Evolutionary conservation across 2,888 invertebrate genomes (phyloP).

Genomic region (Acanthosoma haemorrhoidale): DNA sequence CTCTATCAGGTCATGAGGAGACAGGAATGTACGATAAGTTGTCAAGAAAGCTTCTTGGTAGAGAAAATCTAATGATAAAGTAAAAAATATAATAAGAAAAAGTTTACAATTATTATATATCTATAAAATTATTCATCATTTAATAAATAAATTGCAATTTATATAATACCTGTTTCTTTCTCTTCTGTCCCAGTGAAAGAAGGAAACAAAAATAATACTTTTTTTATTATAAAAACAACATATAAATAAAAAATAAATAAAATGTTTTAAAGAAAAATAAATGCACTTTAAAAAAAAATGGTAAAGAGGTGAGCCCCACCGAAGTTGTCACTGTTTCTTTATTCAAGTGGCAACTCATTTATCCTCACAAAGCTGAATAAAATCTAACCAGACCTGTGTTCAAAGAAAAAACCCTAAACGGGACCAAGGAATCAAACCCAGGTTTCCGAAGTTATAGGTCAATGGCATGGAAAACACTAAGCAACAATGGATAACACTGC

Average conservation of each 20-base stretch:
- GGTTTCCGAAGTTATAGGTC: too few relatives aligned
- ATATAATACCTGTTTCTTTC: slow-evolving; percentile 49
- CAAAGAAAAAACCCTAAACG: too few relatives aligned
- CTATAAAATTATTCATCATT: neutral
- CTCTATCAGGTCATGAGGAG: slow-evolving; percentile 76
- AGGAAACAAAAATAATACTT: slow-evolving; percentile 37
- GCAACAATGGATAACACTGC: too few relatives aligned
- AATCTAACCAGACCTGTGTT: too few relatives aligned
- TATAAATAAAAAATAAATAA: slow-evolving; percentile 16
- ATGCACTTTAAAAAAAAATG: neutral
- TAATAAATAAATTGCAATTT: slow-evolving; percentile 18
- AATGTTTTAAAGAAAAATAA: neutral
- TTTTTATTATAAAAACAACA: slow-evolving; percentile 14
- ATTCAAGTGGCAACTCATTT: too few relatives aligned
- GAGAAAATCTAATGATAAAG: slow-evolving; percentile 64
- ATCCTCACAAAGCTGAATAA: too few relatives aligned
- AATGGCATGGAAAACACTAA: too few relatives aligned
- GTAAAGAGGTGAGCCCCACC: neutral
- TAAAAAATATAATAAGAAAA: slow-evolving; percentile 2
- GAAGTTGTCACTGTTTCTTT: neutral
- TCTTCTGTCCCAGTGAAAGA: slow-evolving; percentile 45
- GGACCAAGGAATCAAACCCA: too few relatives aligned
- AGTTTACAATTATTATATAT: neutral
- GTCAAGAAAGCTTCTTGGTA: slow-evolving; percentile 98
- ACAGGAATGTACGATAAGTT: slow-evolving; percentile 93